Percentiles rank a stretch among this genome's conserved stretches.
These are phyloP conservation scores for Tragelaphus scriptus DNA, from an alignment of 2,113 vertebrate species.

Conservation along the genomic window DNA sequence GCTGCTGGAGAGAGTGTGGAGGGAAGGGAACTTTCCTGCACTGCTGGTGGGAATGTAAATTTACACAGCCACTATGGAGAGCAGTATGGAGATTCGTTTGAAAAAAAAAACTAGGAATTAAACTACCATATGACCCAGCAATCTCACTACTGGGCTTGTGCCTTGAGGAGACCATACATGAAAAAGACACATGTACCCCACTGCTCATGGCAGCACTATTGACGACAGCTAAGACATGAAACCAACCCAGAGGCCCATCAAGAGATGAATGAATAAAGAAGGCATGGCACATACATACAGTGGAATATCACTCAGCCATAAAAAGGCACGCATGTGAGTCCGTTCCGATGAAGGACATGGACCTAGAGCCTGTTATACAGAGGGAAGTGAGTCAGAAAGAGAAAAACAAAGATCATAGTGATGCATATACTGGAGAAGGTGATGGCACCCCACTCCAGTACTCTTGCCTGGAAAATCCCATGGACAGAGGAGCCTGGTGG, in stretches of 20 bases:
- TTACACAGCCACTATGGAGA: background rate
- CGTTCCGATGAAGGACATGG: background rate
- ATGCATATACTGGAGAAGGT: background rate
- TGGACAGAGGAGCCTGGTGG: no score
- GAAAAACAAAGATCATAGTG: rapidly evolving
- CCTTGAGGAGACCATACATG: background rate
- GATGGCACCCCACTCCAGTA: no score
- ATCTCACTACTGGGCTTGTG: background rate
- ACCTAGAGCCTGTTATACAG: background rate
- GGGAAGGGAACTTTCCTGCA: background rate
- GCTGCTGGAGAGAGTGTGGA: background rate
- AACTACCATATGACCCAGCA: background rate
- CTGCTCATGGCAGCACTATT: background rate
- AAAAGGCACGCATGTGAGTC: background rate
- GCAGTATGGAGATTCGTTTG: background rate
- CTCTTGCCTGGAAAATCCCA: no score
- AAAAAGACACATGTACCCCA: background rate
- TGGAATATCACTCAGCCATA: background rate
- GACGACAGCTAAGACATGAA: background rate
- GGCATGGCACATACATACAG: background rate
- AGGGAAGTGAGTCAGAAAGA: background rate
- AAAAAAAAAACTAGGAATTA: background rate
- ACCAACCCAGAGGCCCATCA: background rate
- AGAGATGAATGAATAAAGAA: background rate
- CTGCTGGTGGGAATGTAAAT: background rate